These are phyloP conservation scores for Ferrisia virgata DNA, from an alignment of 2,888 invertebrate genomes.

Conservation along the genomic window DNA sequence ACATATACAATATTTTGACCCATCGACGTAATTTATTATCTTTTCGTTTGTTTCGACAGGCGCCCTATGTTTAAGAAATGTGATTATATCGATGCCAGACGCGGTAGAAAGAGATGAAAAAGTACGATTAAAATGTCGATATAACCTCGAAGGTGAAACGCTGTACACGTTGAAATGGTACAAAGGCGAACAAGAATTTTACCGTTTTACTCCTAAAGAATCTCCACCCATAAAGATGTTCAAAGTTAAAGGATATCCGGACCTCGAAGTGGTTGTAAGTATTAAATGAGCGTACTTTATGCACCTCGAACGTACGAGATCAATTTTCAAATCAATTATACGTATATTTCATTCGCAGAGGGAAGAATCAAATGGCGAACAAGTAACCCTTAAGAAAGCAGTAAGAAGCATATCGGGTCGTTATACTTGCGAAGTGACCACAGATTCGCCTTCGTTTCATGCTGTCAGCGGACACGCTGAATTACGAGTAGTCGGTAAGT, in stretches of 20 bases:
- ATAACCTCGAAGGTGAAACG: slow-evolving; percentile 57
- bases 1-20: not conserved
- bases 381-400: slow-evolving; percentile 50
- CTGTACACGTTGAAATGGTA: slow-evolving; percentile 55
- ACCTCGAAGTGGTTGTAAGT: slow-evolving; percentile 54
- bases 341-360: slow-evolving; percentile 47
- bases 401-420: slow-evolving; percentile 50
- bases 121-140: slow-evolving; percentile 53
- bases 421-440: slow-evolving; percentile 52
- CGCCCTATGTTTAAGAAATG: slow-evolving; percentile 51
- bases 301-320: not conserved
- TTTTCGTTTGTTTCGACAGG: slow-evolving; percentile 48
- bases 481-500: slow-evolving; percentile 50
- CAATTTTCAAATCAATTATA: not conserved
- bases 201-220: slow-evolving; percentile 54
- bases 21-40: not conserved
- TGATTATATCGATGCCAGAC: slow-evolving; percentile 54
- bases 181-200: slow-evolving; percentile 53
- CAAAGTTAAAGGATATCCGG: slow-evolving; percentile 60
- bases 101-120: slow-evolving; percentile 52
- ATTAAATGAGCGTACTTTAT: not conserved
- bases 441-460: slow-evolving; percentile 52
- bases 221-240: slow-evolving; percentile 53
- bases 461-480: slow-evolving; percentile 50
- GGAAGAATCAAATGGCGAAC: slow-evolving; percentile 50